A percentile compares a stretch with the other conserved stretches of the same genome.
Conservation (phyloP, 2,888 invertebrate species). For the Hedya salicella region DNA sequence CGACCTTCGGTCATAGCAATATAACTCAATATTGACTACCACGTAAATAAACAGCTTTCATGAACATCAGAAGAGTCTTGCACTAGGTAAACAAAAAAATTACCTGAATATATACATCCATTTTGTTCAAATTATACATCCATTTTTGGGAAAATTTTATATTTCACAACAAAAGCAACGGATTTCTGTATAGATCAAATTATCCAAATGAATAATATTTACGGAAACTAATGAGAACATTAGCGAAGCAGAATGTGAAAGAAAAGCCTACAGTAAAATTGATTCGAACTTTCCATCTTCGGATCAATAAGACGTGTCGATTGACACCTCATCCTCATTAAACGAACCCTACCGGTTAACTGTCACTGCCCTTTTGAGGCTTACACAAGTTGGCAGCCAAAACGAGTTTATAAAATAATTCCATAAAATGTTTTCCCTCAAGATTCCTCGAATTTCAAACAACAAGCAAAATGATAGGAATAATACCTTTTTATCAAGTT, state of each 20-base stretch:
- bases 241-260: not conserved
- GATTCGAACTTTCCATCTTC: not conserved
- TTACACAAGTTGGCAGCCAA: not conserved
- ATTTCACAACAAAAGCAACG: too few species aligned
- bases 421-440: not conserved
- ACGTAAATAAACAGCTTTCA: too few species aligned
- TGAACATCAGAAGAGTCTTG: too few species aligned
- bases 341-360: not conserved
- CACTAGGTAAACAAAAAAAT: too few species aligned
- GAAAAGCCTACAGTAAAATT: not conserved
- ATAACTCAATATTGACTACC: too few species aligned
- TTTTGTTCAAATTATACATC: too few species aligned
- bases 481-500: constrained; percentile 16
- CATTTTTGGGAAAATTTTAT: too few species aligned
- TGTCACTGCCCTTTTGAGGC: not conserved
- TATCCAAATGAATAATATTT: too few species aligned
- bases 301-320: not conserved
- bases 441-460: not conserved
- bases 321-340: not conserved
- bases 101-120: too few species aligned
- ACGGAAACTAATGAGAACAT: too few species aligned
- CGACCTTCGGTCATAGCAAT: too few species aligned
- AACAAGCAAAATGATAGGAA: constrained; percentile 1
- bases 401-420: not conserved
- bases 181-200: too few species aligned